Base-by-base conservation (phyloP, 1,140 invertebrate genomes). In the Chrysopa pallens region DNA sequence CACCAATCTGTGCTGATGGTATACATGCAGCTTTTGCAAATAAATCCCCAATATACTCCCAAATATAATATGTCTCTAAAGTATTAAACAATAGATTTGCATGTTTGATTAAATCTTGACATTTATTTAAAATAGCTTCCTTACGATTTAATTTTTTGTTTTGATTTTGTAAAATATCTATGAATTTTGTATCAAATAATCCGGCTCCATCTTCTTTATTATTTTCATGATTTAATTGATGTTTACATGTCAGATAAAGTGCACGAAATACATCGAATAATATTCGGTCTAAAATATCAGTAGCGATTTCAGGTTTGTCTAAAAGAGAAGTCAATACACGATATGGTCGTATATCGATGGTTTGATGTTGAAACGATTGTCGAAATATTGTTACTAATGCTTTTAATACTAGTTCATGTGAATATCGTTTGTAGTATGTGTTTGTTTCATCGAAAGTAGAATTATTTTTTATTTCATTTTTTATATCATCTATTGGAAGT, bases 291-390 rank as follows among this genome's bases (percentile, higher is more conserved):
- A 93, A 58, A 48, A 94, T 87, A 8, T 78, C 71, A 38, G 78
- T 76, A 8, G 86, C 85, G 42, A 94, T 85, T 61, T 93, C 88
- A 33, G 80, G 78, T 60, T 91, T 87, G 57, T 95, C 90, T 15
- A 94, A 63, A 28, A 95, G 64, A 31, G 86, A 90, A 6, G 89
- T 77, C 43, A 95, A 64, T 40, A 94, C 75, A 48, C 84, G 70
- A 57, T 90, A 94, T 6, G 86, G 81, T 56, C 78, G 79, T 17
- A 90, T 61, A 57, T 84, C 80, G 43, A 74, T 67, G 9, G 70
- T 70, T 43, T 63, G 62, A 48, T 73, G 68, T 9, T 69, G 60
- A 39, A 70, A 66, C 36, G 72, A 69, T 41, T 68, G 63, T 50
- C 69, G 70, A 27, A 82, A 50, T 15, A 71, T 74, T 14, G 66